phyloP scores from a whole-genome alignment of 2,797 vertebrate species.

The Toxotes lorentzi region DNA sequence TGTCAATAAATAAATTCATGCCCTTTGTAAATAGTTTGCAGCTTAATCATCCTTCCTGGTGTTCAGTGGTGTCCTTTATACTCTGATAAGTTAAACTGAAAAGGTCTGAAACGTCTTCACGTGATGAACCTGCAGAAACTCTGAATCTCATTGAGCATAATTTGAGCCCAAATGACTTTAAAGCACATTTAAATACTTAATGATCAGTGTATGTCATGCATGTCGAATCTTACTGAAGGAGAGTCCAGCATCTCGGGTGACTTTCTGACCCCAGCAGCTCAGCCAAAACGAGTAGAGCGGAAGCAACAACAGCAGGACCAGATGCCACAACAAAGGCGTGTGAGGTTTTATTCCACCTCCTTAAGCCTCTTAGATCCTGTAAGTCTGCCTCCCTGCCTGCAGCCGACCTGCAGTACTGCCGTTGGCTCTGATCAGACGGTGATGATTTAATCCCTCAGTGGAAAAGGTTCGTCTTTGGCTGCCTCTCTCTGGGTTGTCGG shows the following conservation, averaged over 20 bases:
- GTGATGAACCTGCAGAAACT: neutral
- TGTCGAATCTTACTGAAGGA: neutral
- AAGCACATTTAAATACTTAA: neutral
- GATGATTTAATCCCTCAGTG: constrained; percentile 74
- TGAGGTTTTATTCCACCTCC: constrained; percentile 58
- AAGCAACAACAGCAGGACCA: constrained; percentile 35
- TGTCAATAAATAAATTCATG: no score
- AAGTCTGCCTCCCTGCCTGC: constrained; percentile 47
- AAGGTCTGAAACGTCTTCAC: no score
- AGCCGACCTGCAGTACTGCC: constrained; percentile 30
- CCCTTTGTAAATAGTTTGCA: no score
- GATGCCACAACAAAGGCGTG: constrained; percentile 64
- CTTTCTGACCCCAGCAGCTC: neutral
- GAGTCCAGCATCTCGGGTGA: neutral
- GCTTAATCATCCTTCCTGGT: no score
- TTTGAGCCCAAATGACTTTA: no score
- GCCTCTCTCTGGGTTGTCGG: constrained; percentile 48
- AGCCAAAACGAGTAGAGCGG: constrained; percentile 3
- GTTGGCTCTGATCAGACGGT: constrained; percentile 36
- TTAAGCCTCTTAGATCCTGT: constrained; percentile 80
- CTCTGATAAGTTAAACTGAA: no score
- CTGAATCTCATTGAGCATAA: neutral
- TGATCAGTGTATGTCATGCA: no score
- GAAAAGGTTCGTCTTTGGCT: constrained; percentile 54
- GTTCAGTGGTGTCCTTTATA: no score